phyloP scores from a whole-genome alignment of 2,113 vertebrate genomes.

The Crotalus viridis region DNA sequence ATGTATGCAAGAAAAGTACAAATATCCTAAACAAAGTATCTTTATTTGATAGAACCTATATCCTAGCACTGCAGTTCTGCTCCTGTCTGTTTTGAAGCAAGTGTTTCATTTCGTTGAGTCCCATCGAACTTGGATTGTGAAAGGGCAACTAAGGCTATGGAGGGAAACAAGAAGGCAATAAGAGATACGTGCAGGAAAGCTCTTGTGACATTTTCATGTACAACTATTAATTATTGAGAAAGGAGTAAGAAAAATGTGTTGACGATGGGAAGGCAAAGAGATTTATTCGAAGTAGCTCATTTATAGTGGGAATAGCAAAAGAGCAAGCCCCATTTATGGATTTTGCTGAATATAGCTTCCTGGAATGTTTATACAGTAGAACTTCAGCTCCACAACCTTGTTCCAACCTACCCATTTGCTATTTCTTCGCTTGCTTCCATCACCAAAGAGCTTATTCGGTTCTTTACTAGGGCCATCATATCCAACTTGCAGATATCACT shows the following conservation, averaged over 20 bases:
- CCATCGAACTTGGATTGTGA: neutral
- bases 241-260: neutral
- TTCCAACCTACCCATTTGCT: neutral
- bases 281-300: neutral
- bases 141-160: neutral
- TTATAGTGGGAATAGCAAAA: accelerated
- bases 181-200: neutral
- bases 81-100: neutral
- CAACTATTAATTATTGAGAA: neutral
- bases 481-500: neutral
- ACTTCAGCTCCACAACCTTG: accelerated
- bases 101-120: neutral
- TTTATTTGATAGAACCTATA: neutral
- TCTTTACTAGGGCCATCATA: neutral
- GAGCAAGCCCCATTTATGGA: neutral
- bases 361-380: neutral
- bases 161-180: neutral
- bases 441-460: neutral
- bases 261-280: neutral
- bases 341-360: neutral
- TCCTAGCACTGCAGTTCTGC: neutral
- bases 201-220: neutral
- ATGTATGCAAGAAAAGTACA: neutral
- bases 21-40: neutral
- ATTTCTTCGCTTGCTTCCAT: neutral